Conservation (phyloP, 2,113 vertebrate species). For the Ailuropoda melanoleuca region DNA sequence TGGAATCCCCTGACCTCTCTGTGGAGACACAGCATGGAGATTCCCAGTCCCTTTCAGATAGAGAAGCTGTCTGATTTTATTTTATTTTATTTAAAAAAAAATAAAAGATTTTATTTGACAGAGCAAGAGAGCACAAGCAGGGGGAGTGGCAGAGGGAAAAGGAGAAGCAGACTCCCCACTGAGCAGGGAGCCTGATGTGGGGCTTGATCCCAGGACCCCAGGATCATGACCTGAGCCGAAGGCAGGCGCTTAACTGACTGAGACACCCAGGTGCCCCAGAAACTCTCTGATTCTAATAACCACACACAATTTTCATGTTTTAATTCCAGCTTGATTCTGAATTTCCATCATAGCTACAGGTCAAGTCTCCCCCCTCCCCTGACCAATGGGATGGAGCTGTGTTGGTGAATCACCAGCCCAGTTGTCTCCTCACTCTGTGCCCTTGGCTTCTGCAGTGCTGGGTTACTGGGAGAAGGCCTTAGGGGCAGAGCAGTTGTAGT, state of each 20-base stretch:
- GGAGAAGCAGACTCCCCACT: no score
- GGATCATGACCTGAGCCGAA: not conserved
- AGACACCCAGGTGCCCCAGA: no score
- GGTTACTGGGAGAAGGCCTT: no score
- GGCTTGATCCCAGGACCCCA: not conserved
- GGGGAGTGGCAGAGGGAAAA: no score
- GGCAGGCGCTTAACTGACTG: not conserved
- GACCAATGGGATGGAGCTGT: not conserved
- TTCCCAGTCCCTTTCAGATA: not conserved
- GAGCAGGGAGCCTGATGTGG: no score
- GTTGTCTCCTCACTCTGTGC: not conserved
- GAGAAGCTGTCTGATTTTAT: not conserved
- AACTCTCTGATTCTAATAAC: not conserved
- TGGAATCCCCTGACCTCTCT: not conserved
- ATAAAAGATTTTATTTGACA: no score
- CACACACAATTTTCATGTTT: not conserved
- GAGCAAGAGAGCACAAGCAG: no score
- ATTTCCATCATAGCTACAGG: not conserved
- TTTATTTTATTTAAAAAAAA: no score
- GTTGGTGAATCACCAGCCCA: not conserved
- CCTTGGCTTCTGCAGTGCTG: not conserved
- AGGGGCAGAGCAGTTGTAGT: not conserved
- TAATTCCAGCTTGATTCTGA: not conserved
- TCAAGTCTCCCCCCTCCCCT: not conserved
- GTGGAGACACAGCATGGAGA: not conserved